A percentile compares a stretch with the other conserved stretches of the same genome.
Evolutionary conservation across 2,888 invertebrate species (phyloP).

Genomic region (Diploptera punctata): DNA sequence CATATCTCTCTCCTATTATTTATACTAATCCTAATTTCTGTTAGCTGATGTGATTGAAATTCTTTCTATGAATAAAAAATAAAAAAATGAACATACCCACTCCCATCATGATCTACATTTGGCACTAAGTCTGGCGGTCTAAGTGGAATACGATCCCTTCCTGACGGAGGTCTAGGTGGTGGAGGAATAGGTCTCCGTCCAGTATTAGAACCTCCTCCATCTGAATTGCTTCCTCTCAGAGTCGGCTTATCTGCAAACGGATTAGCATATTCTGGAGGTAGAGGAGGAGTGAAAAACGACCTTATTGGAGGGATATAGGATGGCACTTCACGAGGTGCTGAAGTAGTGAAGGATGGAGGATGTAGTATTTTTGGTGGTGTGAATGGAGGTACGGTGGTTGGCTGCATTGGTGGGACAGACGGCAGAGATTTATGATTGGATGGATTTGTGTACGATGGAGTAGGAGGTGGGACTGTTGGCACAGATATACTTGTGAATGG

Average conservation of each 20-base stretch:
- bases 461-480: constrained; percentile 65
- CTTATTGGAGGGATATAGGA: constrained; percentile 82
- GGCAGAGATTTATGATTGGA: constrained; percentile 52
- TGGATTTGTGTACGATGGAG: constrained; percentile 46
- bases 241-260: constrained; percentile 92
- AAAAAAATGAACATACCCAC: constrained; percentile 31
- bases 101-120: constrained; percentile 28
- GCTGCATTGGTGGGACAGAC: constrained; percentile 41
- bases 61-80: no score
- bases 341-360: constrained; percentile 40
- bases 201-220: constrained; percentile 49
- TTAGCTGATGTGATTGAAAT: no score
- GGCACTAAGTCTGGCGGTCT: constrained; percentile 65
- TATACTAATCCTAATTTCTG: no score
- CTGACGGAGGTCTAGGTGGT: constrained; percentile 64
- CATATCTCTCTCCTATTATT: no score
- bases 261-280: constrained; percentile 83
- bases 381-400: constrained; percentile 36
- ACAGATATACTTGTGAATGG: constrained; percentile 57
- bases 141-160: constrained; percentile 84
- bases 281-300: constrained; percentile 79
- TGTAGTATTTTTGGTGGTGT: constrained; percentile 40
- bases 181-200: constrained; percentile 78
- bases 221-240: constrained; percentile 73
- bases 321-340: constrained; percentile 59